Evolutionary conservation across 2,797 vertebrate genomes (phyloP).

Genomic region (Glyptemys insculpta): DNA sequence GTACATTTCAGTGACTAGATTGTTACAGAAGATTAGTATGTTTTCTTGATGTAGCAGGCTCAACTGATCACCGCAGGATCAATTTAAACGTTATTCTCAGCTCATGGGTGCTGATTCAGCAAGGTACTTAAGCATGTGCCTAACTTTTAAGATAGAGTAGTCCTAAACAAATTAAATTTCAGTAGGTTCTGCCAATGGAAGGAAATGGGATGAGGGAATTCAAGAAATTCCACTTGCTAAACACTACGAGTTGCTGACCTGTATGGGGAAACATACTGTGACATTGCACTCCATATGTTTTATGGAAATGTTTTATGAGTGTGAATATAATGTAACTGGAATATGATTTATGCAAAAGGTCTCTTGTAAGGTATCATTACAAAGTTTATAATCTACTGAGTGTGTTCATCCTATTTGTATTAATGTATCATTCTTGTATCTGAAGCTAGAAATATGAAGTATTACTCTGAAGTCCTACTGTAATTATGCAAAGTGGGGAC

Average conservation of each 20-base stretch:
- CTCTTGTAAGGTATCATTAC: too few species aligned
- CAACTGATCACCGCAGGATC: not conserved
- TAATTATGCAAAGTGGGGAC: too few species aligned
- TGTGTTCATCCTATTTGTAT: too few species aligned
- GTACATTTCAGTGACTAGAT: slow-evolving; percentile 23
- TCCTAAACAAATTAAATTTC: slow-evolving; percentile 37
- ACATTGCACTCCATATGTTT: too few species aligned
- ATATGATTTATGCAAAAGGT: too few species aligned
- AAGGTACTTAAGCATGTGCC: not conserved
- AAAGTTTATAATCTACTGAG: too few species aligned
- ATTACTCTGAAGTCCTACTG: too few species aligned
- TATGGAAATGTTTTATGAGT: too few species aligned
- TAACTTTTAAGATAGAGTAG: slow-evolving; percentile 2
- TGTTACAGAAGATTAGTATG: slow-evolving; percentile 6
- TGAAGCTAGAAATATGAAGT: too few species aligned
- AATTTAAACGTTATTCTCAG: slow-evolving; percentile 45
- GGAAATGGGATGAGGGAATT: slow-evolving; percentile 45
- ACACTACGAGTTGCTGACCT: not conserved
- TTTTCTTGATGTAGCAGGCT: slow-evolving; percentile 17
- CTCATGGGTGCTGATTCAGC: slow-evolving; percentile 30
- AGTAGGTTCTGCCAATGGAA: slow-evolving; percentile 44
- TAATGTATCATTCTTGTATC: too few species aligned
- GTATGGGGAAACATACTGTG: slow-evolving; percentile 2
- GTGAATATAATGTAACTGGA: too few species aligned
- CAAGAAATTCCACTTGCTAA: slow-evolving; percentile 25